These are phyloP conservation scores for Ifrita kowaldi DNA, from an alignment of 2,113 vertebrate species.

Conservation along the genomic window DNA sequence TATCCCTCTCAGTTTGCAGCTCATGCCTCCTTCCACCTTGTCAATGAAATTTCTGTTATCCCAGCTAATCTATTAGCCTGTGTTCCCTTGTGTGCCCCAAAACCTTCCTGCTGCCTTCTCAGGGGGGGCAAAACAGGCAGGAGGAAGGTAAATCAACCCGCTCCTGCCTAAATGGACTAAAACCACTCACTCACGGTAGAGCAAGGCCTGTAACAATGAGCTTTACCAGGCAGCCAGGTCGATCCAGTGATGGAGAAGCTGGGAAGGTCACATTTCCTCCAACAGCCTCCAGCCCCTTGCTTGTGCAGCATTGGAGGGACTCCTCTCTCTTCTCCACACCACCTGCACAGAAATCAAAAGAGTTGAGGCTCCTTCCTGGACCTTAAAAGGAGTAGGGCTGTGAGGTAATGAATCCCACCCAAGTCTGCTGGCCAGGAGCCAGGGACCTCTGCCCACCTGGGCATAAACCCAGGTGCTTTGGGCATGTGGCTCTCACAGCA, in stretches of 20 bases:
- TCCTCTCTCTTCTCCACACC: background rate
- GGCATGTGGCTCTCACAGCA: background rate
- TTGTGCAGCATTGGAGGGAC: background rate
- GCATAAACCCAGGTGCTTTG: background rate
- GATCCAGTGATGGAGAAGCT: background rate
- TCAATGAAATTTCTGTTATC: background rate
- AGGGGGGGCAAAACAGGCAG: background rate
- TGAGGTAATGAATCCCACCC: background rate
- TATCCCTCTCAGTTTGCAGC: background rate
- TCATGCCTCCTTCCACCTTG: background rate
- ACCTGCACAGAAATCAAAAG: background rate
- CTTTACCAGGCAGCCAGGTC: background rate
- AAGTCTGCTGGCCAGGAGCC: background rate
- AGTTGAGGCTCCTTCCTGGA: background rate
- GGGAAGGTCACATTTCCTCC: background rate
- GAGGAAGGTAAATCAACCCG: background rate
- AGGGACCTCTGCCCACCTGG: background rate
- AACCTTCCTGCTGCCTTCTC: background rate
- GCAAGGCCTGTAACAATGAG: background rate
- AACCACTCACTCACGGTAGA: background rate
- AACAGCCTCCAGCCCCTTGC: background rate
- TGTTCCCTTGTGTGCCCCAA: background rate
- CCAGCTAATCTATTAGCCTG: background rate
- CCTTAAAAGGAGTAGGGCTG: rapidly evolving
- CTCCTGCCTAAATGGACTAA: background rate